A percentile compares a stretch with the other conserved stretches of the same genome.
Conservation (phyloP, 1,140 invertebrate species). For the Rhyzopertha dominica region DNA sequence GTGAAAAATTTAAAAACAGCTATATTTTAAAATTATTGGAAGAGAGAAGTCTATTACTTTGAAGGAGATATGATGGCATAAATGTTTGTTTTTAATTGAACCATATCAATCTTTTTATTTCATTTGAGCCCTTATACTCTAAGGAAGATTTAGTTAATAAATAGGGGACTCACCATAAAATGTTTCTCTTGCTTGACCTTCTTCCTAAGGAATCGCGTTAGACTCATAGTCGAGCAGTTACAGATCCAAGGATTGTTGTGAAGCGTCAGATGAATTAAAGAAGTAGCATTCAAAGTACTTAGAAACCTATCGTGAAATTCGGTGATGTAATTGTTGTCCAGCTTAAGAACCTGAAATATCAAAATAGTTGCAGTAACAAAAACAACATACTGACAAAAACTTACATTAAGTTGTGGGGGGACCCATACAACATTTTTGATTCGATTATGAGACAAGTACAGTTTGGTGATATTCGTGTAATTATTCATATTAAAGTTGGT, state of each 20-base stretch:
- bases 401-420: conserved; percentile 21
- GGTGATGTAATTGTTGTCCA: conserved; percentile 17
- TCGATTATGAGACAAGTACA: conserved; percentile 18
- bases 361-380: conserved; percentile 4
- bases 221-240: conserved; percentile 14
- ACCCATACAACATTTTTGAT: conserved; percentile 19
- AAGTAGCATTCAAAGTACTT: conserved; percentile 7
- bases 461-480: conserved; percentile 18
- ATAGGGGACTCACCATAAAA: background rate
- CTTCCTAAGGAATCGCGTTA: conserved; percentile 15
- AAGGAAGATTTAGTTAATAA: background rate
- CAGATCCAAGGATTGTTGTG: conserved; percentile 29
- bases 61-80: background rate
- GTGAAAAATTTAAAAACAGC: too few species aligned
- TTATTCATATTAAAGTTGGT: conserved; percentile 1
- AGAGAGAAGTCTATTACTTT: too few species aligned
- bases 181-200: conserved; percentile 15
- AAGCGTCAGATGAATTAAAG: conserved; percentile 11
- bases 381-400: background rate
- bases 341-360: conserved; percentile 16
- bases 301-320: conserved; percentile 10
- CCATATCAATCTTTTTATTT: background rate
- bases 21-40: too few species aligned
- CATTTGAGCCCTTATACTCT: background rate
- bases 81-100: background rate